Evolutionary conservation across 1,140 invertebrate species (phyloP).

Genomic region (Eciton burchellii): DNA sequence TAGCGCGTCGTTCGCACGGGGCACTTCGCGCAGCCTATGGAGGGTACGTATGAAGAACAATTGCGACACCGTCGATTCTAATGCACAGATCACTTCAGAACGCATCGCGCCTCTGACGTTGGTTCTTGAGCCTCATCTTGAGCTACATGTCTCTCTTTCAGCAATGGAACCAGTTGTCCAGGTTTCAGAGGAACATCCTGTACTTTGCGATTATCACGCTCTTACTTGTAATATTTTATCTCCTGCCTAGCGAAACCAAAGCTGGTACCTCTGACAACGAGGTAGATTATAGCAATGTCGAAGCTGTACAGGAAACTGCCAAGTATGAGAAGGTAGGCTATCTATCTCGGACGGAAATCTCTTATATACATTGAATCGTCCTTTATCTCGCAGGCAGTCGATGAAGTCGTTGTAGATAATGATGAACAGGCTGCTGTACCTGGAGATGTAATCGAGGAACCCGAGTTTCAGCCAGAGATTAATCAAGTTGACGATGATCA

Average conservation of each 20-base stretch:
- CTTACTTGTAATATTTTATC: slow-evolving; percentile 87
- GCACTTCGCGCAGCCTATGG: slow-evolving; percentile 83
- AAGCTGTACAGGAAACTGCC: slow-evolving; percentile 77
- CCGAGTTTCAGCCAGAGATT: slow-evolving; percentile 83
- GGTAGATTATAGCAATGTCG: slow-evolving; percentile 77
- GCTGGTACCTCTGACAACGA: slow-evolving; percentile 72
- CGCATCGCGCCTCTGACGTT: not conserved
- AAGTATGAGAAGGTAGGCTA: slow-evolving; percentile 74
- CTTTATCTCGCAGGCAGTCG: slow-evolving; percentile 66
- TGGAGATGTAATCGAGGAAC: slow-evolving; percentile 82
- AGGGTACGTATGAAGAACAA: slow-evolving; percentile 77
- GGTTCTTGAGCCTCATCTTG: not conserved
- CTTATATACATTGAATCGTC: slow-evolving; percentile 16
- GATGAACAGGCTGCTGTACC: slow-evolving; percentile 60
- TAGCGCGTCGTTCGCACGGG: slow-evolving; percentile 73
- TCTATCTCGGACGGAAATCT: slow-evolving; percentile 16
- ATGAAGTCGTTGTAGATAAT: slow-evolving; percentile 79
- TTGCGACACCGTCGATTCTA: not conserved
- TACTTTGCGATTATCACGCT: slow-evolving; percentile 87
- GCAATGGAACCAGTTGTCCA: slow-evolving; percentile 94
- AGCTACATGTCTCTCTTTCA: slow-evolving; percentile 78
- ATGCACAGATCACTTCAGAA: not conserved
- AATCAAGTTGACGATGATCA: slow-evolving; percentile 84
- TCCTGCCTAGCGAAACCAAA: slow-evolving; percentile 82
- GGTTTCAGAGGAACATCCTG: slow-evolving; percentile 91